A percentile compares a stretch with the other conserved stretches of the same genome.
These are phyloP conservation scores for Brevipalpus yothersi DNA, from an alignment of 1,140 invertebrate species.

Conservation along the genomic window DNA sequence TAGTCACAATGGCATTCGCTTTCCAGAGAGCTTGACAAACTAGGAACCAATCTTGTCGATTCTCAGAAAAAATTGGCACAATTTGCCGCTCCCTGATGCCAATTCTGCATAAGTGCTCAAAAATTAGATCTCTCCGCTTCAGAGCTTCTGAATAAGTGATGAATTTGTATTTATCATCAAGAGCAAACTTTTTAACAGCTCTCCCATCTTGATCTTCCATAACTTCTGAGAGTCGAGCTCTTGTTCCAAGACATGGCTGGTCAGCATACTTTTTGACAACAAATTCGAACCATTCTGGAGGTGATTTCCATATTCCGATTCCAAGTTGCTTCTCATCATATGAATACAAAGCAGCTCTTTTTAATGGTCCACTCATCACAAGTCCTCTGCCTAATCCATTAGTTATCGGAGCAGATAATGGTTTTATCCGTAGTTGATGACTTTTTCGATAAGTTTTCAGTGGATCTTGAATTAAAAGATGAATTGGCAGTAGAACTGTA, in stretches of 20 bases:
- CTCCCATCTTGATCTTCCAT: conserved; percentile 79
- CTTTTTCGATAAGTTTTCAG: no score
- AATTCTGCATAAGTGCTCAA: neutral
- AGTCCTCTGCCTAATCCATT: no score
- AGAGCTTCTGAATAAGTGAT: neutral
- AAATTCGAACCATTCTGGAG: conserved; percentile 21
- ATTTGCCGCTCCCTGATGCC: neutral
- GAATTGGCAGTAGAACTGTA: no score
- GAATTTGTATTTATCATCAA: conserved; percentile 35
- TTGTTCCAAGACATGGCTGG: conserved; percentile 55
- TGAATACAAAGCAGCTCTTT: no score
- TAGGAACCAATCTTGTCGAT: neutral
- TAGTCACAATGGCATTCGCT: neutral
- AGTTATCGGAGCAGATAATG: no score
- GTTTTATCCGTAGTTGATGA: no score
- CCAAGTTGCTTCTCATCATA: no score
- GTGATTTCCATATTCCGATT: no score
- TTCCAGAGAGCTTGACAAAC: neutral
- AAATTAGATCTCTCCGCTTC: neutral
- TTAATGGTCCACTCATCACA: no score
- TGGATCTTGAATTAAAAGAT: no score
- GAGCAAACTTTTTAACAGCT: conserved; percentile 83
- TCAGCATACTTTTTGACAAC: conserved; percentile 34
- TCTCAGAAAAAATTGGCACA: neutral
- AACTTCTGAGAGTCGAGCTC: conserved; percentile 67